Conservation (phyloP, 2,113 vertebrate genomes). For the Platichthys stellatus region DNA sequence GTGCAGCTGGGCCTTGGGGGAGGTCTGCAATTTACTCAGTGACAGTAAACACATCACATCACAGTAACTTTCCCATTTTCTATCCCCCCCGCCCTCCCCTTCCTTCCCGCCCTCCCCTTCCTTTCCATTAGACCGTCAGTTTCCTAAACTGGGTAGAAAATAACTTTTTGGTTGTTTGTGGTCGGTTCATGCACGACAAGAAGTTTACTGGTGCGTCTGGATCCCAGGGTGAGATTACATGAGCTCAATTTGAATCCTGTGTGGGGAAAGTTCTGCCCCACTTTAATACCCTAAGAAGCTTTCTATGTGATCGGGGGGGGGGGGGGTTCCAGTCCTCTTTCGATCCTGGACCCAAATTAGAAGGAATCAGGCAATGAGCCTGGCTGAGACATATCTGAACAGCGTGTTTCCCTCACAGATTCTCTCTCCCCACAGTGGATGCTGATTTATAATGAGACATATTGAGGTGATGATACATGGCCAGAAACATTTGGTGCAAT, state of each 20-base stretch:
- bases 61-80: conserved; percentile 2
- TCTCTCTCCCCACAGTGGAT: conserved; percentile 19
- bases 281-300: conserved; percentile 70
- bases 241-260: conserved; percentile 65
- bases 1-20: no score
- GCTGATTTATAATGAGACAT: conserved; percentile 34
- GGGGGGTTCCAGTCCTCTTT: conserved; percentile 39
- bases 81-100: background rate
- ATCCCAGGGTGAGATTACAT: conserved; percentile 62
- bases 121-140: background rate
- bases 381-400: conserved; percentile 10
- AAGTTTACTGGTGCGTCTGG: conserved; percentile 26
- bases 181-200: conserved; percentile 3
- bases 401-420: conserved; percentile 24
- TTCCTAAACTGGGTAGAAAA: conserved; percentile 35
- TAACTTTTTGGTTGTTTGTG: conserved; percentile 20
- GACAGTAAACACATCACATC: background rate
- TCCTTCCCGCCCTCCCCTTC: background rate
- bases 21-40: no score
- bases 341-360: conserved; percentile 55
- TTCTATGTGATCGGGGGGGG: conserved; percentile 61
- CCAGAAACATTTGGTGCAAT: conserved; percentile 22
- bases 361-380: conserved; percentile 45
- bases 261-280: conserved; percentile 65
- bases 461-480: conserved; percentile 29